These are phyloP conservation scores for Calephelis virginiensis DNA, from an alignment of 1,140 invertebrate species.

Conservation along the genomic window DNA sequence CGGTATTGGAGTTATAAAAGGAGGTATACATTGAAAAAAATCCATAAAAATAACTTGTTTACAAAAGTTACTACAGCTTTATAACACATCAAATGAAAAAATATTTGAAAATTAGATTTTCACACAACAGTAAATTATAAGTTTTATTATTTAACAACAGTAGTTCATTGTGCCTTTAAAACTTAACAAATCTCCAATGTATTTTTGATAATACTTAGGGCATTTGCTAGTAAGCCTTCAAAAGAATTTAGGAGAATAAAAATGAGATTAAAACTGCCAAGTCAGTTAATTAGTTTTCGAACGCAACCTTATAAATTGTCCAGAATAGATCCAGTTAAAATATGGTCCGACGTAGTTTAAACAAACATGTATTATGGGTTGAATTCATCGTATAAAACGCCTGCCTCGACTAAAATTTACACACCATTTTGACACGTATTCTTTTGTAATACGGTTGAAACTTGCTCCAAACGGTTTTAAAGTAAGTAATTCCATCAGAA, in stretches of 20 bases:
- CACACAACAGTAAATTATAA: too few relatives aligned
- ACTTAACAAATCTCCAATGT: too few relatives aligned
- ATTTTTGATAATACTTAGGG: too few relatives aligned
- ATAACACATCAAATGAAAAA: too few relatives aligned
- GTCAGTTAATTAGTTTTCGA: conserved; percentile 4
- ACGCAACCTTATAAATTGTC: conserved; percentile 6
- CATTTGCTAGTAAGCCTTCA: not conserved
- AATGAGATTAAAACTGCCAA: not conserved
- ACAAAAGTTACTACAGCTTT: too few relatives aligned
- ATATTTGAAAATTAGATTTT: too few relatives aligned
- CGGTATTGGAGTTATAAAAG: too few relatives aligned
- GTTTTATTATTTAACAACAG: too few relatives aligned
- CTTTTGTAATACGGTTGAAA: not conserved
- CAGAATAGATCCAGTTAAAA: conserved; percentile 18
- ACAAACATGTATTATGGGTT: conserved; percentile 4
- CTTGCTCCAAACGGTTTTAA: not conserved
- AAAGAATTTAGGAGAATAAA: not conserved
- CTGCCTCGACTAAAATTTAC: not conserved
- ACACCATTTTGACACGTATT: not conserved
- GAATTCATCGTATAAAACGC: conserved; percentile 2
- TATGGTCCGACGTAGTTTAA: conserved; percentile 8
- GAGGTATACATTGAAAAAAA: too few relatives aligned
- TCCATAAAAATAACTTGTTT: too few relatives aligned
- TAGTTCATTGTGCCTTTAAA: too few relatives aligned
- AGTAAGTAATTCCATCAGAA: conserved; percentile 28